Percentiles rank a stretch among this genome's conserved stretches.
Evolutionary conservation across 2,113 vertebrate genomes (phyloP).

Genomic region (Caloenas nicobarica): DNA sequence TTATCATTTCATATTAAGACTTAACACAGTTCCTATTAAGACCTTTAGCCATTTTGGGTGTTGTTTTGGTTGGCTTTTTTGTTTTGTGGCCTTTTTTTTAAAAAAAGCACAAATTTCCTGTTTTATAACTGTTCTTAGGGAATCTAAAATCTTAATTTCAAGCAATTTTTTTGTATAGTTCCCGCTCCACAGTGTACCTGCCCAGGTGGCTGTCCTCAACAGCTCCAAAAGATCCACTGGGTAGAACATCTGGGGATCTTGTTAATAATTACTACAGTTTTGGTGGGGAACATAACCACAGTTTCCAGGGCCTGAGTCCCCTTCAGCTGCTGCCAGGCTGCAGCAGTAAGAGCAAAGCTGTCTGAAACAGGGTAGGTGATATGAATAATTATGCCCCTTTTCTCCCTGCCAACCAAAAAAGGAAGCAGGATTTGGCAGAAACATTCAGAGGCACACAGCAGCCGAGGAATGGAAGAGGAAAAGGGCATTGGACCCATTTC

Average conservation of each 20-base stretch:
- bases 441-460: background rate
- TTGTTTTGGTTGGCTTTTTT: background rate
- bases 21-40: background rate
- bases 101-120: background rate
- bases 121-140: background rate
- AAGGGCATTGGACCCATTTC: background rate
- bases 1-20: background rate
- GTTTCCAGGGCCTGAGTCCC: background rate
- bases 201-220: background rate
- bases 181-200: background rate
- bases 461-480: background rate
- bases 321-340: background rate
- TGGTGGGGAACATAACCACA: accelerated
- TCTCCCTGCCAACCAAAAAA: background rate
- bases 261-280: background rate
- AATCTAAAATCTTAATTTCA: background rate
- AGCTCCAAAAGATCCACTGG: background rate
- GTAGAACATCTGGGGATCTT: background rate
- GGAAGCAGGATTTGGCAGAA: background rate
- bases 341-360: background rate
- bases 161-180: background rate
- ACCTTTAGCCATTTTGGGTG: background rate
- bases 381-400: background rate
- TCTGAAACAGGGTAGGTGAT: background rate
- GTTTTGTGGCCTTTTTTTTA: background rate